These are phyloP conservation scores for Crenichthys baileyi DNA, from an alignment of 2,797 vertebrate species.

Conservation along the genomic window DNA sequence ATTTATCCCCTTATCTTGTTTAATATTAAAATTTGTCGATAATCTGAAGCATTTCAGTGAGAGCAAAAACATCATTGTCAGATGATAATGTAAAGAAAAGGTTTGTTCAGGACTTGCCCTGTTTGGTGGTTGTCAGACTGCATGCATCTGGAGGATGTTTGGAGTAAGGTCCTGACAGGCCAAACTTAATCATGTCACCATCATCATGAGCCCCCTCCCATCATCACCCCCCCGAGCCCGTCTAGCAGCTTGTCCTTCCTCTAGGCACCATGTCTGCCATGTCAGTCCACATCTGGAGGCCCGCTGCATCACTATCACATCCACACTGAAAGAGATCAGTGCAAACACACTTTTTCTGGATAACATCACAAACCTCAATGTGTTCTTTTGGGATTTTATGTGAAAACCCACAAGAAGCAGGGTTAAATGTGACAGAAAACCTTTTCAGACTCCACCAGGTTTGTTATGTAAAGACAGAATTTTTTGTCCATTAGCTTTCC, in stretches of 20 bases:
- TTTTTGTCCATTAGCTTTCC: neutral
- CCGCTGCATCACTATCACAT: conserved; percentile 2
- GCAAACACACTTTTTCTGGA: neutral
- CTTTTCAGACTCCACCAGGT: neutral
- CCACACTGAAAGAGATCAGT: conserved; percentile 10
- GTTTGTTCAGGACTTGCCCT: neutral
- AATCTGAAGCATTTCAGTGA: no score
- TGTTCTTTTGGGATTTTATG: neutral
- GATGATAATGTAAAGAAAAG: neutral
- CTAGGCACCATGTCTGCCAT: conserved; percentile 39
- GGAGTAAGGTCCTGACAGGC: conserved; percentile 32
- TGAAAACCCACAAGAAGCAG: neutral
- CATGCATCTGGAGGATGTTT: conserved; percentile 20
- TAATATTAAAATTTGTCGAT: no score
- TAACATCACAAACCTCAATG: neutral
- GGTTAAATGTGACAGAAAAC: neutral
- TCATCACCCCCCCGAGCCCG: conserved; percentile 9
- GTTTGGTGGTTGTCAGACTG: conserved; percentile 4
- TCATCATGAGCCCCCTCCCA: neutral
- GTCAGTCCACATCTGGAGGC: conserved; percentile 46
- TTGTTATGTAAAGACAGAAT: neutral
- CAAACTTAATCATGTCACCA: conserved; percentile 28
- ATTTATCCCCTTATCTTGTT: no score
- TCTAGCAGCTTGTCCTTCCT: conserved; percentile 63
- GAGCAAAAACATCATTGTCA: no score